Evolutionary conservation across 2,888 invertebrate genomes (phyloP).

Genomic region (Ectemnius lituratus): DNA sequence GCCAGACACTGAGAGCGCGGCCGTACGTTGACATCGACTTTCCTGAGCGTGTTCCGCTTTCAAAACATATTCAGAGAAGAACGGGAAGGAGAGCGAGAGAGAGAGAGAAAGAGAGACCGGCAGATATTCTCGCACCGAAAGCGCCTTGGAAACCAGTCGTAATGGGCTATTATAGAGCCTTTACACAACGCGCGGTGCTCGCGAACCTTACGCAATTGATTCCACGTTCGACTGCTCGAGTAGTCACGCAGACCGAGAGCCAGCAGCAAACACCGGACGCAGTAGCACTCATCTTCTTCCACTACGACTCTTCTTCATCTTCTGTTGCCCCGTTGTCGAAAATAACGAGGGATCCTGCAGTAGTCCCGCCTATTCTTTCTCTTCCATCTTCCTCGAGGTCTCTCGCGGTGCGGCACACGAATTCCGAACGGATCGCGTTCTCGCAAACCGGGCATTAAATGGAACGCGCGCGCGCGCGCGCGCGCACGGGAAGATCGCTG

Average conservation of each 20-base stretch:
- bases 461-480: conserved; percentile 40
- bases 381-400: conserved; percentile 42
- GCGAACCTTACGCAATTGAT: conserved; percentile 49
- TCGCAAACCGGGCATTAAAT: conserved; percentile 50
- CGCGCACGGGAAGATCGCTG: conserved; percentile 19
- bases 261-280: too few species aligned
- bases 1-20: conserved; percentile 33
- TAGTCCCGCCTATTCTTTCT: conserved; percentile 15
- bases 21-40: conserved; percentile 55
- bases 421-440: conserved; percentile 27
- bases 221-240: conserved; percentile 28
- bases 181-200: conserved; percentile 9
- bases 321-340: background rate
- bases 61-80: conserved; percentile 49
- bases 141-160: conserved; percentile 43
- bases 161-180: conserved; percentile 50
- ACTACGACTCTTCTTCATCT: background rate
- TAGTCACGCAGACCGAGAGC: background rate
- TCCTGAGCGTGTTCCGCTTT: conserved; percentile 49
- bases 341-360: too few species aligned
- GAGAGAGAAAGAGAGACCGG: too few species aligned
- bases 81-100: too few species aligned
- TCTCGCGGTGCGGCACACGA: conserved; percentile 49
- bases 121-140: conserved; percentile 37
- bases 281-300: background rate